Conservation (phyloP, 2,888 invertebrate species). For the Coronaproctus castanopsis region DNA sequence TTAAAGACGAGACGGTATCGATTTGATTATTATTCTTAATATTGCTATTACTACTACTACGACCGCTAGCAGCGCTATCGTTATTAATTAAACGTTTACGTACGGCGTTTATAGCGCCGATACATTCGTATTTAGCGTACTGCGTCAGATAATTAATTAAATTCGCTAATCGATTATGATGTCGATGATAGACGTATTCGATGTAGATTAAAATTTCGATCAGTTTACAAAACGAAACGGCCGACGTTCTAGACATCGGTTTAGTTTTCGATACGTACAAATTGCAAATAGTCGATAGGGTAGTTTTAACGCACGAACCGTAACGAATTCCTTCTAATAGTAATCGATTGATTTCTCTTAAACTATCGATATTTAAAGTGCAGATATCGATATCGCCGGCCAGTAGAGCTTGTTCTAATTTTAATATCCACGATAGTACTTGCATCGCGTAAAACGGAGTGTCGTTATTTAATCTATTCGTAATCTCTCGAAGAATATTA, state of each 20-base stretch:
- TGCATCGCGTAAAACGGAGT: constrained; percentile 22
- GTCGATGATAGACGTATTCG: constrained; percentile 44
- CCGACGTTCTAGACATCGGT: constrained; percentile 53
- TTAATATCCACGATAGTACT: constrained; percentile 40
- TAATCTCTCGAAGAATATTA: not conserved
- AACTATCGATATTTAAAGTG: constrained; percentile 33
- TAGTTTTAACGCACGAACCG: constrained; percentile 40
- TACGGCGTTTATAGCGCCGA: not conserved
- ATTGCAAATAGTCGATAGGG: constrained; percentile 39
- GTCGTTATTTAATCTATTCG: constrained; percentile 4
- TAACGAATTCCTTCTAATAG: constrained; percentile 38
- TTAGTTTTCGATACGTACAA: constrained; percentile 46
- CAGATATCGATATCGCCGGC: constrained; percentile 26
- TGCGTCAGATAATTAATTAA: constrained; percentile 57
- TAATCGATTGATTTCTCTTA: constrained; percentile 32
- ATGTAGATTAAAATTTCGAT: constrained; percentile 62
- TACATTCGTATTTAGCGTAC: constrained; percentile 28
- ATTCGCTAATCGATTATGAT: constrained; percentile 47
- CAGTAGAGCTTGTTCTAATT: constrained; percentile 34
- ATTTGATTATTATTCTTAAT: constrained; percentile 27
- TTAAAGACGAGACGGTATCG: constrained; percentile 51
- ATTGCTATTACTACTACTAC: no score
- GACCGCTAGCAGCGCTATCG: no score
- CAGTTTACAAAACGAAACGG: constrained; percentile 30
- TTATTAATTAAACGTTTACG: not conserved